phyloP scores from a whole-genome alignment of 2,888 invertebrate species.

The Machimus atricapillus region DNA sequence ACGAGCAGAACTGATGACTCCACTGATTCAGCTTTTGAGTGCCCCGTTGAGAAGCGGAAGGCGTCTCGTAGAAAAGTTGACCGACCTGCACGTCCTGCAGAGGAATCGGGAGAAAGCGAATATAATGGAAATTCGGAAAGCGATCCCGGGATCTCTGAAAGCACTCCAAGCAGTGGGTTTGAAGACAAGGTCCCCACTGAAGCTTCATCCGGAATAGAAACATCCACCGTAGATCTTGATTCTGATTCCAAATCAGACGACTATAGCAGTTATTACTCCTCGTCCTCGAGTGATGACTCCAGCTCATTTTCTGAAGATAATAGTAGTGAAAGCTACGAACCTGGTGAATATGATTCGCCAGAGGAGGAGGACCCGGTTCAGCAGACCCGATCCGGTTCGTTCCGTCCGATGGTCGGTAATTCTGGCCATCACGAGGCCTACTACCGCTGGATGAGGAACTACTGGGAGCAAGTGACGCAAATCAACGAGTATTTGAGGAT shows the following conservation, averaged over 20 bases:
- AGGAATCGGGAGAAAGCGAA: background rate
- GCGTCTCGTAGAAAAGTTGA: background rate
- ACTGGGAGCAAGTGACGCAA: background rate
- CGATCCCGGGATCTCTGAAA: background rate
- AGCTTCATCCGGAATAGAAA: conserved; percentile 57
- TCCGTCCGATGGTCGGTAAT: background rate
- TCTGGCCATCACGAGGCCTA: background rate
- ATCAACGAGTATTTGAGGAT: conserved; percentile 2
- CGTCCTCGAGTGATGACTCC: conserved; percentile 12
- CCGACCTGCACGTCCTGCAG: background rate
- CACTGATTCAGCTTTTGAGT: background rate
- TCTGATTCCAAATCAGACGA: background rate
- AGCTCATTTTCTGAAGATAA: conserved; percentile 27
- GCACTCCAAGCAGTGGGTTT: conserved; percentile 55
- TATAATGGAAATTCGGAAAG: background rate
- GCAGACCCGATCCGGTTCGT: too few relatives aligned
- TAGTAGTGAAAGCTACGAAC: conserved; percentile 2
- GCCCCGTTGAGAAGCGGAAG: background rate
- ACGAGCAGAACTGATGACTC: background rate
- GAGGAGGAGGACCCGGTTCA: background rate
- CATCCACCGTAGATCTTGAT: conserved; percentile 37
- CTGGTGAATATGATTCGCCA: background rate
- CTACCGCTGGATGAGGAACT: background rate
- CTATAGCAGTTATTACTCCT: background rate
- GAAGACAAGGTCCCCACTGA: conserved; percentile 55